These are phyloP conservation scores for Eilema griseolum DNA, from an alignment of 2,888 invertebrate species.

Conservation along the genomic window DNA sequence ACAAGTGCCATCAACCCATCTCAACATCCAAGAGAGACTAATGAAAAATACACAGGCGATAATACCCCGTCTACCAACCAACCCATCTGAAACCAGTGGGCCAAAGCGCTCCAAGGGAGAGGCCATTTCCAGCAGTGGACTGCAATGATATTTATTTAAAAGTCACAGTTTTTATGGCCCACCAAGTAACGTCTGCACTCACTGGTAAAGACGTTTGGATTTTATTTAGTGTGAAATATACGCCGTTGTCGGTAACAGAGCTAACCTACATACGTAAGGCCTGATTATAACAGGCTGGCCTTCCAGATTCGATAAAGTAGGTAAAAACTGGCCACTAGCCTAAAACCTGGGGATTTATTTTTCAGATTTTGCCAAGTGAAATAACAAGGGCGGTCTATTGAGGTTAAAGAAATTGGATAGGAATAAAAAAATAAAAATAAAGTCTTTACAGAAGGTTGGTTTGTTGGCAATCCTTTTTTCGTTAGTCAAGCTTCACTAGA, in stretches of 20 bases:
- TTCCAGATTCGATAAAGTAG: slow-evolving; percentile 24
- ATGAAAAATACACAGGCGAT: no score
- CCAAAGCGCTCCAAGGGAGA: no score
- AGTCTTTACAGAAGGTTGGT: background rate
- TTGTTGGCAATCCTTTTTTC: background rate
- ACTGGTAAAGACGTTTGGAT: slow-evolving; percentile 43
- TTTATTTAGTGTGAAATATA: slow-evolving; percentile 54
- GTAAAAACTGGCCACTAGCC: background rate
- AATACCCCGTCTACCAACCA: no score
- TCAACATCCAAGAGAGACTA: no score
- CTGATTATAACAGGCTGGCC: slow-evolving; percentile 20
- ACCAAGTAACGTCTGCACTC: slow-evolving; percentile 34
- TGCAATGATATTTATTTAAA: no score
- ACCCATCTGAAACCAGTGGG: no score
- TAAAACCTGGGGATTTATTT: background rate
- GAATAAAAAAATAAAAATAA: background rate
- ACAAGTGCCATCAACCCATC: no score
- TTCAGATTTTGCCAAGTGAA: background rate
- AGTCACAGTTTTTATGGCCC: slow-evolving; percentile 20
- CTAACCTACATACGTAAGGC: slow-evolving; percentile 16
- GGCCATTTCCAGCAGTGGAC: no score
- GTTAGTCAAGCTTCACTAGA: background rate
- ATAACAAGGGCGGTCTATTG: background rate
- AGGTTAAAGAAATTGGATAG: background rate
- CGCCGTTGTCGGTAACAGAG: slow-evolving; percentile 32